Percentiles rank a stretch among this genome's conserved stretches.
Conservation (phyloP, 2,113 vertebrate genomes). For the Pseudorasbora parva region DNA sequence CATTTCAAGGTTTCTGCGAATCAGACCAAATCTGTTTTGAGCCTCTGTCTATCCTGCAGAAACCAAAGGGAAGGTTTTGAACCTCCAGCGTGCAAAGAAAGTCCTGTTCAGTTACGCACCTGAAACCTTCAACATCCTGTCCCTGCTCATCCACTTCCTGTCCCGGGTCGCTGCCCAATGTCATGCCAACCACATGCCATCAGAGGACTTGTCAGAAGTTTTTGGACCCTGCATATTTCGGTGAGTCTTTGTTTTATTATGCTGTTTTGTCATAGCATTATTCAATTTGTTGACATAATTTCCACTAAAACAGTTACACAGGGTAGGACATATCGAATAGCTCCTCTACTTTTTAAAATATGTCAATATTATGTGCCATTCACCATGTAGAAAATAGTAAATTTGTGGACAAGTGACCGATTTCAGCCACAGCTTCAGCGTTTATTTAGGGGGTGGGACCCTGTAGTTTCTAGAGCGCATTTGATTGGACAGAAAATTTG, state of each 20-base stretch:
- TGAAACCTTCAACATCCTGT: slow-evolving; percentile 72
- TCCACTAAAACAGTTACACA: too few relatives aligned
- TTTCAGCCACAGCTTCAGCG: too few relatives aligned
- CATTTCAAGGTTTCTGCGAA: background rate
- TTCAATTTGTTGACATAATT: too few relatives aligned
- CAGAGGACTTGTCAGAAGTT: slow-evolving; percentile 80
- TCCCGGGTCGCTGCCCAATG: slow-evolving; percentile 74
- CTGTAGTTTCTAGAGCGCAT: too few relatives aligned
- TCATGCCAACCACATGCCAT: slow-evolving; percentile 80
- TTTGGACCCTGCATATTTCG: slow-evolving; percentile 83
- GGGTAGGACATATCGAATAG: too few relatives aligned
- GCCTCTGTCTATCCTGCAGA: slow-evolving; percentile 58
- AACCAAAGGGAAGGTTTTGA: slow-evolving; percentile 61
- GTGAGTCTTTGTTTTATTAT: slow-evolving; percentile 66
- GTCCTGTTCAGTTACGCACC: slow-evolving; percentile 68
- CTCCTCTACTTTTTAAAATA: too few relatives aligned
- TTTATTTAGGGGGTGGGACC: too few relatives aligned
- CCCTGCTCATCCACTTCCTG: slow-evolving; percentile 78
- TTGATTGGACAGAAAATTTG: too few relatives aligned
- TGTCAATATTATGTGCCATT: too few relatives aligned
- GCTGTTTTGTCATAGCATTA: background rate
- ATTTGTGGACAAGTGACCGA: too few relatives aligned
- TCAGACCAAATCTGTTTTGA: background rate
- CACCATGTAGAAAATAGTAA: too few relatives aligned
- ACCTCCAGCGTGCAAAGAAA: slow-evolving; percentile 61